Evolutionary conservation across 2,888 invertebrate species (phyloP), one percentile per base, ranked within the genome.

Genomic region (Lasioglossum morio): DNA sequence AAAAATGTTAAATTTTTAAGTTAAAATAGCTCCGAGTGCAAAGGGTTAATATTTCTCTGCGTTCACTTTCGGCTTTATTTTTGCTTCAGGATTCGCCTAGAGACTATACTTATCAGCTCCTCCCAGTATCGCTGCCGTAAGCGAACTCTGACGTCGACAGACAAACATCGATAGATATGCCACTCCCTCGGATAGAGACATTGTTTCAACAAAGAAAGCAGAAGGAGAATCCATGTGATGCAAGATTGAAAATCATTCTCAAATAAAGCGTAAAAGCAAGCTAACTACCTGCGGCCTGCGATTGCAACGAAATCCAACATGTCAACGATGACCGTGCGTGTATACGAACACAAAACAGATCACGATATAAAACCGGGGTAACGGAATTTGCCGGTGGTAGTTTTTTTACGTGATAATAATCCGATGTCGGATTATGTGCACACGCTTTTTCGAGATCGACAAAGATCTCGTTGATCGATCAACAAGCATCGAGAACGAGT

Each of bases 401-500:
- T 73, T 77, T 82, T 82, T 69, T 57, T 60, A 4, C 60, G 4
- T 4, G 27, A 34, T 60, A 34, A 40, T 43, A 46, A 19, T 81
- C 66, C 72, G 53, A 14, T 34, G 27, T 5, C 19, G 27, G 63
- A 63, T 63, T 34, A 63, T 34, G 34, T 12, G 43, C 34, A 40
- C 46, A 60, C 14, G 60, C 57, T 48, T 72, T 70, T 63, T n/a
- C n/a, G 53, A 57, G 27, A 77, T 76, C 72, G 75, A 83, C 81
- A 81, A 72, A 66, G 34, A 53, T 57, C 46, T 77, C 69, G 69
- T 82, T 84, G 73, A n/a, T 60, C 48, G 73, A 46, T 69, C 82
- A 74, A 84, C 77, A 53, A 70, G 77, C 73, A 66, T 27, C 27
- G 74, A 70, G 30, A 69, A 70, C 84, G 66, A 72, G n/a, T 63